Evolutionary conservation across 2,888 invertebrate genomes (phyloP), one percentile per base, ranked within the genome.

Genomic region (Sarcophaga carnaria): DNA sequence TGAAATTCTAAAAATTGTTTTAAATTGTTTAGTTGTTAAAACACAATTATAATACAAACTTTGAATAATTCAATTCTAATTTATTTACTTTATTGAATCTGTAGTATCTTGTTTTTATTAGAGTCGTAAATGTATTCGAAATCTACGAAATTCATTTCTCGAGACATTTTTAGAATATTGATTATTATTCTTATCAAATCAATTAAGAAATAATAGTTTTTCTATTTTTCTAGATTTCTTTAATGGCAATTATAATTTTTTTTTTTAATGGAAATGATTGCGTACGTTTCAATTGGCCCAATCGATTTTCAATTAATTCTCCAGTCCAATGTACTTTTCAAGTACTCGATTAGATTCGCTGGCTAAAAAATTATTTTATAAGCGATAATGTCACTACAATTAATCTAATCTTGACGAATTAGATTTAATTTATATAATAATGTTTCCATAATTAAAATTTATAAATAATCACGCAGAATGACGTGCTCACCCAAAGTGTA

Each of bases 341-440:
- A 83, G 77, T 83, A 45, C 27, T 74, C 67, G 72, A 67, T 74
- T 62, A 1, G 22, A 71, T 66, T 77, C 71, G 20, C 64, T 66
- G 12, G 77, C 12, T 67, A 14, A 49, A 67, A 91, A 92, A 91
- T 92, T 90, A 89, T 86, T 90, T 90, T 90, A 90, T 90, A 90
- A 91, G 88, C 90, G 91, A 89, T 90, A 89, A 90, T 90, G 90
- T 90, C 90, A 89, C 89, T 89, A 75, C n/a, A 1, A 14, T 25
- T 82, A 89, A 92, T 92, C 92, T 92, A 90, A 92, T 92, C 92
- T 88, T 87, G 86, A 47, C n/a, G 20, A 89, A 67, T 67, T 62
- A 90, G 90, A 90, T 92, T 92, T 91, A 91, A 91, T 92, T 91
- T 92, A 92, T 92, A 91, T 91, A 92, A 91, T 91, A 90, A 90